Evolutionary conservation across 2,888 invertebrate genomes (phyloP), one percentile per base, ranked within the genome.

Genomic region (Drosophila maculinotata): DNA sequence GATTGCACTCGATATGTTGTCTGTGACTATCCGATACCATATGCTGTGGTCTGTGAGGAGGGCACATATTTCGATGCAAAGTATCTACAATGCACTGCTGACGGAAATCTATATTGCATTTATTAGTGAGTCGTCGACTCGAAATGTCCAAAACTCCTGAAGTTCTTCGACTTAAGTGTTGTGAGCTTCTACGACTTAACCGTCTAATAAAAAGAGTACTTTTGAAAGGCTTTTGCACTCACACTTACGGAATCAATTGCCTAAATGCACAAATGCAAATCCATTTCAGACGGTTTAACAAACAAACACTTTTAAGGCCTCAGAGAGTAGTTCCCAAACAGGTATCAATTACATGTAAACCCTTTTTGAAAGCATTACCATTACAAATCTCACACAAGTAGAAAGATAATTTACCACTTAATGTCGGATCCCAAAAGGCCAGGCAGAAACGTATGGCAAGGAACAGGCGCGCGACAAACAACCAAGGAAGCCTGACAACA

Each of bases 391-490:
- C 66, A 53, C 36, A 53, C 49, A 66, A 53, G 60, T 47, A 41
- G 36, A 51, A 58, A 62, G 71, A 81, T 79, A 82, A 79, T 79
- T 76, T 69, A 65, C 77, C 82, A 85, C 85, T 81, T 82, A 82
- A 75, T 67, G 65, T 60, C 23, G 52, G 59, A 59, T 49, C 74
- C 76, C 71, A 51, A 39, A 17, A 44, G 73, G 51, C 57, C 60
- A 67, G 60, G 36, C 60, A 38, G 57, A 57, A 69, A 20, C 14
- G 10, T 20, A 28, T 8, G 9, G 2, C 6, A 8, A 17, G 12
- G 14, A 36, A 41, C 30, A 52, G 52, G 52, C 41, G 36, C 59
- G 51, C 65, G 60, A 56, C 69, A 49, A 52, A 42, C 58, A 53
- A n/a, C n/a, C n/a, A n/a, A n/a, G 39, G 79, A 84, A 80, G 74